Evolutionary conservation across 2,888 invertebrate species (phyloP).

Genomic region (Acrobasis suavella): DNA sequence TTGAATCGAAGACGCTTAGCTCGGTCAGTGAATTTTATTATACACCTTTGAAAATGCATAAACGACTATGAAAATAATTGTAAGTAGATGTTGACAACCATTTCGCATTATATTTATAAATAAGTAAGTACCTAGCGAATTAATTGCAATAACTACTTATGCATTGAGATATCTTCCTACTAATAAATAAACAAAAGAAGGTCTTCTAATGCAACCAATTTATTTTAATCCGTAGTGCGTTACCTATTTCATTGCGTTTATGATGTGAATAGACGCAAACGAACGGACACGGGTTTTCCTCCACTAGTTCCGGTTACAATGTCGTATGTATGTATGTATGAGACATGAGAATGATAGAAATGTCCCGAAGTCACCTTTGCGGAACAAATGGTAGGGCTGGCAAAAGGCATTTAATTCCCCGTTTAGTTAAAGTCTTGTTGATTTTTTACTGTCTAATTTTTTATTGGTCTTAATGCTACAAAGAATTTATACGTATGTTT

Average conservation of each 20-base stretch:
- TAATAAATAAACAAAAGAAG: background rate
- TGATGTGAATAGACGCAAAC: background rate
- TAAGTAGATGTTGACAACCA: too few relatives aligned
- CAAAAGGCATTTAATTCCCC: background rate
- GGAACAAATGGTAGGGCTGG: background rate
- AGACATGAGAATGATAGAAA: slow-evolving; percentile 4
- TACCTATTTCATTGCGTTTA: background rate
- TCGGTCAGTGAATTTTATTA: too few relatives aligned
- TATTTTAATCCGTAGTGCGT: background rate
- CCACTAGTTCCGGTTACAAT: slow-evolving; percentile 5
- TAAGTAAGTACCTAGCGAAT: background rate
- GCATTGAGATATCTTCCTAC: background rate
- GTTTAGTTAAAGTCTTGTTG: too few relatives aligned
- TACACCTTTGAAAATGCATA: too few relatives aligned
- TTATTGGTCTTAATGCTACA: too few relatives aligned
- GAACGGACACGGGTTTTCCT: slow-evolving; percentile 9
- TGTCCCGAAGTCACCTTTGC: slow-evolving; percentile 1
- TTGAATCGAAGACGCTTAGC: too few relatives aligned
- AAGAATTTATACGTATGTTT: too few relatives aligned
- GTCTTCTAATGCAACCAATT: background rate
- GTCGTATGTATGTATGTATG: slow-evolving; percentile 1
- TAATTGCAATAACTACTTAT: background rate
- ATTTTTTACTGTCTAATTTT: too few relatives aligned
- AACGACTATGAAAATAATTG: too few relatives aligned
- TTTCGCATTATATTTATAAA: too few relatives aligned